phyloP scores from a whole-genome alignment of 2,113 vertebrate species.

The Callipepla squamata region DNA sequence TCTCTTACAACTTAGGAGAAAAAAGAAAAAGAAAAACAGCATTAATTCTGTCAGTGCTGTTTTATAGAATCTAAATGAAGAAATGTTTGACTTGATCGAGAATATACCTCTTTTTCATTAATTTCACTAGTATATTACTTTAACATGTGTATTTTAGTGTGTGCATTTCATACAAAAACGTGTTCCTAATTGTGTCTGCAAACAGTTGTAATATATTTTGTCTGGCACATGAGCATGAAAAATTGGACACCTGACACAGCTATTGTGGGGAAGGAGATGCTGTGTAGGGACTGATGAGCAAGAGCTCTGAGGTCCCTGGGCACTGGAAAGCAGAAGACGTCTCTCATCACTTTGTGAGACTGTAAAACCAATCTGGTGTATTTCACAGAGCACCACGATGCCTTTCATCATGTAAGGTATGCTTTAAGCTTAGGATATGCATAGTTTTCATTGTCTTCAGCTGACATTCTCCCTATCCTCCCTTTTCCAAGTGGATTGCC shows the following conservation, averaged over 20 bases:
- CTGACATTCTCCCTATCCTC: neutral
- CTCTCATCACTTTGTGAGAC: neutral
- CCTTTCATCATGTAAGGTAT: neutral
- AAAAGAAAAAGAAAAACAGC: neutral
- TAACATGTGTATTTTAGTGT: neutral
- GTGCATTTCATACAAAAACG: neutral
- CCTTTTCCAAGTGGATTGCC: neutral
- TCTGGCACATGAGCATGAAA: neutral
- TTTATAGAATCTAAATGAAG: neutral
- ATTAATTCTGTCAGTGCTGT: neutral
- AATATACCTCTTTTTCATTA: neutral
- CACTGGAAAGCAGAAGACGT: neutral
- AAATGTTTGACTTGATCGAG: neutral
- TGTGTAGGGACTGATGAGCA: neutral
- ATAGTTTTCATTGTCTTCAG: neutral
- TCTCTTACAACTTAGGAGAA: neutral
- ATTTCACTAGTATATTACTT: neutral
- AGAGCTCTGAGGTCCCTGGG: neutral
- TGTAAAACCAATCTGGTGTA: neutral
- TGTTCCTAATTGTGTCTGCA: neutral
- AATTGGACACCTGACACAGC: neutral
- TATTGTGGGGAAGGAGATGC: neutral
- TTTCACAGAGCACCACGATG: rapidly evolving
- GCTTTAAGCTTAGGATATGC: neutral
- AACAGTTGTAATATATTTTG: neutral